Conservation (phyloP, 2,888 invertebrate species). For the Prosopocoilus inquinatus region DNA sequence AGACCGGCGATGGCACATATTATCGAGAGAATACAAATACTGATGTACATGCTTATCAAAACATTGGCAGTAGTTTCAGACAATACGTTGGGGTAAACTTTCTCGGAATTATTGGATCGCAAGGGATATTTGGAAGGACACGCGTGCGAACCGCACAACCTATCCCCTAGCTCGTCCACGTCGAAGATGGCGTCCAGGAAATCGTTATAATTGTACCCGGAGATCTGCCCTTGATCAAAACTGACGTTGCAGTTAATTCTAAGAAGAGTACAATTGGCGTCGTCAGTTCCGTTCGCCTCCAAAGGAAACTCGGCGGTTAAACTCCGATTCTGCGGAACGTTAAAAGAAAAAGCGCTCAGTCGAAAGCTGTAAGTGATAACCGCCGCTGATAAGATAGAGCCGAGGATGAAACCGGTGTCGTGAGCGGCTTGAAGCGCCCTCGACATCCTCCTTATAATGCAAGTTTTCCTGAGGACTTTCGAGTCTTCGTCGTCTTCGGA, state of each 20-base stretch:
- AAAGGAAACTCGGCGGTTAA: too few species aligned
- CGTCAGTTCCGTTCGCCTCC: not conserved
- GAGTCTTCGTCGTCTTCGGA: slow-evolving; percentile 51
- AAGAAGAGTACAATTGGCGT: not conserved
- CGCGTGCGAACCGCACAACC: slow-evolving; percentile 60
- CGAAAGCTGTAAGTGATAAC: slow-evolving; percentile 41
- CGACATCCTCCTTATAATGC: slow-evolving; percentile 53
- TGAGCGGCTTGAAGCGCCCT: slow-evolving; percentile 58
- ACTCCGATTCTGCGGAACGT: not conserved
- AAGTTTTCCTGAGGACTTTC: slow-evolving; percentile 39
- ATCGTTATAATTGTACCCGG: slow-evolving; percentile 21
- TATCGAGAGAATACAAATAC: slow-evolving; percentile 51
- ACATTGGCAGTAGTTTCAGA: slow-evolving; percentile 46
- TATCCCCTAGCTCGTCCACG: slow-evolving; percentile 54
- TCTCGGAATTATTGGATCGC: slow-evolving; percentile 18
- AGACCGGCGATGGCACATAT: slow-evolving; percentile 48
- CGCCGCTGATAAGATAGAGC: slow-evolving; percentile 54
- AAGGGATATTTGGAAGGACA: slow-evolving; percentile 49
- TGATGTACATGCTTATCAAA: slow-evolving; percentile 49
- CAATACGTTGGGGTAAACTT: slow-evolving; percentile 36
- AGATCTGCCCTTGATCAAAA: not conserved
- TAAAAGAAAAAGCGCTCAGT: not conserved
- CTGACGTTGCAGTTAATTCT: not conserved
- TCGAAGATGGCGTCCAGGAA: slow-evolving; percentile 55
- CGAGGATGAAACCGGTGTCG: slow-evolving; percentile 58